Evolutionary conservation across 2,888 invertebrate species (phyloP).

Genomic region (Torymus aiolomorphi): DNA sequence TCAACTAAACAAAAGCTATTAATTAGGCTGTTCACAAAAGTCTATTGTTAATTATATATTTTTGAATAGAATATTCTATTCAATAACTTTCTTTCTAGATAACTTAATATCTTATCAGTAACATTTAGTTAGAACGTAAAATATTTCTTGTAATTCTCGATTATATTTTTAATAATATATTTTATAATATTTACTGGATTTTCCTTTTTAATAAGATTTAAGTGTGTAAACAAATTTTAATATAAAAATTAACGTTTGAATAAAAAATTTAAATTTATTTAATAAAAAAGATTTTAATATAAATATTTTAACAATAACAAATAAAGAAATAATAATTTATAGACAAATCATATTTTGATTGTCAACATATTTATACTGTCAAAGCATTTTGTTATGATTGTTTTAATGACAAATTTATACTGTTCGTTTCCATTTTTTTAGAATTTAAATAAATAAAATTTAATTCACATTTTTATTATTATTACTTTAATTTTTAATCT

Average conservation of each 20-base stretch:
- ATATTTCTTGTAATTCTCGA: no score
- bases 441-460: no score
- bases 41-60: not conserved
- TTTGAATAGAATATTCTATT: no score
- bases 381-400: conserved; percentile 5
- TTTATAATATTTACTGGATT: not conserved
- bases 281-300: not conserved
- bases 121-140: no score
- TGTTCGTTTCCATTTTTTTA: no score
- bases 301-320: conserved; percentile 6
- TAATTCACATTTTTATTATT: no score
- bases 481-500: not conserved
- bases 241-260: conserved; percentile 4
- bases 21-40: conserved; percentile 3
- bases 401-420: no score
- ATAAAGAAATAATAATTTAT: conserved; percentile 24
- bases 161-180: not conserved
- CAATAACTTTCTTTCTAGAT: no score
- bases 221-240: no score
- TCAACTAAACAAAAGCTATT: not conserved
- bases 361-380: conserved; percentile 22
- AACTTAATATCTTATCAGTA: no score
- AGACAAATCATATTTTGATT: not conserved
- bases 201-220: no score
- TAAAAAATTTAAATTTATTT: not conserved